Evolutionary conservation across 2,797 vertebrate species (phyloP), one percentile per base, ranked within the genome.

Genomic region (Malurus leucopterus): DNA sequence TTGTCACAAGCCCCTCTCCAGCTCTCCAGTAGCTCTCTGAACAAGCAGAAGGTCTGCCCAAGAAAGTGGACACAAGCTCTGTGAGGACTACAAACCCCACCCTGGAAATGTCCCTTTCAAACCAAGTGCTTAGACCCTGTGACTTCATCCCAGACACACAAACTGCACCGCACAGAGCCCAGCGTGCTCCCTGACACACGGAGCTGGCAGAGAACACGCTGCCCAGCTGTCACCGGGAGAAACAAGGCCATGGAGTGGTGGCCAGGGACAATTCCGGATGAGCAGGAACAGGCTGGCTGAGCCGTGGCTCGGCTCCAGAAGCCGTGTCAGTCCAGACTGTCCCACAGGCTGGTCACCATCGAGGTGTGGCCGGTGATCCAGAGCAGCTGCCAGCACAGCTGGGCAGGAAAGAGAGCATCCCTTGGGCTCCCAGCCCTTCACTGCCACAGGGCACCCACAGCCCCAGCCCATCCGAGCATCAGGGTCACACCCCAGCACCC

Each of bases 361-460:
- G 34, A 86, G 84, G 53, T 65, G 89, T 80, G 51, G n/a, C 36
- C 23, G 57, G 38, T 23, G 54, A 76, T 22, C 7, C 6, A n/a
- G 57, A 84, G 71, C 53, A 27, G 3, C 9, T 5, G 11, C 34
- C 71, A 79, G 24, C 40, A 34, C 4, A 5, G 3, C 24, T 2
- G 27, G 32, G 4, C 26, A 0, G 4, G 73, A 49, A 13, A 38
- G 55, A 41, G 61, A 34, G 41, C 6, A 67, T 9, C 68, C 82
- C 49, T 3, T 0, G 8, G 0, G 19, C 47, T 54, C 63, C 62
- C 79, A 47, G 3, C 61, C 2, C 77, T 2, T 1, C 2, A 0
- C 15, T 38, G 41, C 23, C 12, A 0, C 6, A 6, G 34, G 71
- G 55, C 71, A 75, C 55, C 73, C n/a, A 0, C 5, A 26, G 29